Evolutionary conservation across 2,797 vertebrate genomes (phyloP).

Genomic region (Rhynchonycteris naso): DNA sequence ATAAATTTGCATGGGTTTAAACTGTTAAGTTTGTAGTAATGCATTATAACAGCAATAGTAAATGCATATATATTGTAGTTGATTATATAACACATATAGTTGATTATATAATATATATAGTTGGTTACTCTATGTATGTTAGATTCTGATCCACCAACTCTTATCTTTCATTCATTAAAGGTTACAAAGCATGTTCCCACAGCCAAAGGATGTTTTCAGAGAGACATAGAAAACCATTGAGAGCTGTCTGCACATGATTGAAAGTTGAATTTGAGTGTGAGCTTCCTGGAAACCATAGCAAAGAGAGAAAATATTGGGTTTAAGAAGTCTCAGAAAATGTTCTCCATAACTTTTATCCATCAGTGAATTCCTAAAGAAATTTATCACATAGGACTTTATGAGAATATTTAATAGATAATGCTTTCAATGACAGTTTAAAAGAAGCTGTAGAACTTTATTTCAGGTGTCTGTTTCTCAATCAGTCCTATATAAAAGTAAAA

Average conservation of each 20-base stretch:
- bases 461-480: not conserved
- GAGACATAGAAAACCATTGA: not conserved
- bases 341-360: not conserved
- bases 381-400: not conserved
- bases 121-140: not conserved
- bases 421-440: not conserved
- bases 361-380: not conserved
- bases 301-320: not conserved
- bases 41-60: not conserved
- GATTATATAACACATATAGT: not conserved
- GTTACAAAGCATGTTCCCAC: not conserved
- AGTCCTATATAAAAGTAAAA: not conserved
- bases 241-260: not conserved
- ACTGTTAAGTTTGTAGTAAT: not conserved
- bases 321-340: not conserved
- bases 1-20: too few relatives aligned
- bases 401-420: not conserved
- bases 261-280: not conserved
- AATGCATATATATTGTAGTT: not conserved
- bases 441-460: not conserved
- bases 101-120: not conserved
- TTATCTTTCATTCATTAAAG: not conserved
- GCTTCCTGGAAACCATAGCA: not conserved
- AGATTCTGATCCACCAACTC: not conserved
- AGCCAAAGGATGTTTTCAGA: not conserved